A percentile compares a stretch with the other conserved stretches of the same genome.
phyloP scores from a whole-genome alignment of 2,113 vertebrate species.

The Rallus limicola region DNA sequence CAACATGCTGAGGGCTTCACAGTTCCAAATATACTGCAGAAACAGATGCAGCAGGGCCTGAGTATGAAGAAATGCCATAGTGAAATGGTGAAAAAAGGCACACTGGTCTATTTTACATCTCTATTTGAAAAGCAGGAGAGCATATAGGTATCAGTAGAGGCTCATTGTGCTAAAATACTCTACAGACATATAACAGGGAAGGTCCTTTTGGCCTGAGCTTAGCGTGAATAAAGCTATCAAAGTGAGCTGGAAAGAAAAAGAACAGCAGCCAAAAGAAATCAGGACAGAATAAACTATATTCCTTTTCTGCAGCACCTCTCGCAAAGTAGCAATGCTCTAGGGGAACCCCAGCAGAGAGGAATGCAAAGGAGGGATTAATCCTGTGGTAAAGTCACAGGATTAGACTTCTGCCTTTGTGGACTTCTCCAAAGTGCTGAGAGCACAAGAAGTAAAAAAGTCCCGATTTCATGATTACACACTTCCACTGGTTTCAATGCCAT shows the following conservation, averaged over 20 bases:
- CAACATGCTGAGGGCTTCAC: background rate
- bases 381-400: background rate
- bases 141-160: background rate
- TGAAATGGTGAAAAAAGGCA: background rate
- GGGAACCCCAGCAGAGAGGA: background rate
- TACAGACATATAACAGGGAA: background rate
- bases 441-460: background rate
- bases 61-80: background rate
- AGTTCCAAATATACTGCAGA: background rate
- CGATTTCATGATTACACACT: background rate
- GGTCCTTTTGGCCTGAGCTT: background rate
- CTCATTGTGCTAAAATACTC: background rate
- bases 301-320: background rate
- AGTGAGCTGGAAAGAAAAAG: background rate
- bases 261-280: accelerated
- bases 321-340: background rate
- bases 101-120: background rate
- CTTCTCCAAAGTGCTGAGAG: background rate
- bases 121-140: background rate
- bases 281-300: background rate
- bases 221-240: background rate
- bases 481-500: background rate
- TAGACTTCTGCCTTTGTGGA: background rate
- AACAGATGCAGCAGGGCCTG: background rate
- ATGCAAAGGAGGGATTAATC: background rate